phyloP scores from a whole-genome alignment of 1,140 invertebrate species.

The Centruroides vittatus region DNA sequence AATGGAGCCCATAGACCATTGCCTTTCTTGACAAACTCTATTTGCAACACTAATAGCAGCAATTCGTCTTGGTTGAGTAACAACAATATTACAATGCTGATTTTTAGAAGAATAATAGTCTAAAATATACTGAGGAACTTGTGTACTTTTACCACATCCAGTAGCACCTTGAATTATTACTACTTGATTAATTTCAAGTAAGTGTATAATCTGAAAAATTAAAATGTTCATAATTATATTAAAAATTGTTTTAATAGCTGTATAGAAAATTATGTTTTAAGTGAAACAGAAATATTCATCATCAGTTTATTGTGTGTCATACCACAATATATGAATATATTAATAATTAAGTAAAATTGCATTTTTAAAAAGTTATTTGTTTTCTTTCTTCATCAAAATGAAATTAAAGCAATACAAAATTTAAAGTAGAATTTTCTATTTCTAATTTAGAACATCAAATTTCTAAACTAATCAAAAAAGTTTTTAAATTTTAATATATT shows the following conservation, averaged over 20 bases:
- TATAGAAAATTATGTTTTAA: not conserved
- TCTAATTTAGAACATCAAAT: too few relatives aligned
- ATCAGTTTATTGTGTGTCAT: not conserved
- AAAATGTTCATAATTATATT: not conserved
- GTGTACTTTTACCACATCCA: constrained; percentile 71
- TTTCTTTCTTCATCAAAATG: too few relatives aligned
- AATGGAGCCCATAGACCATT: constrained; percentile 54
- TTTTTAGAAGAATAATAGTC: constrained; percentile 52
- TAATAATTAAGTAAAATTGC: not conserved
- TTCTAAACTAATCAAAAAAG: too few relatives aligned
- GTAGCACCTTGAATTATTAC: constrained; percentile 83
- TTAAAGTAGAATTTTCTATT: too few relatives aligned
- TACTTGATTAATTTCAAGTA: constrained; percentile 72
- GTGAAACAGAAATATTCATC: not conserved
- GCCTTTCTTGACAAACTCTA: constrained; percentile 57
- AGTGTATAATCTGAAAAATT: constrained; percentile 44
- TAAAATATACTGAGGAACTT: constrained; percentile 82
- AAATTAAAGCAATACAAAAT: too few relatives aligned
- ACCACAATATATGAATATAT: not conserved
- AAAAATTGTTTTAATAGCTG: not conserved
- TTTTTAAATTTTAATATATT: too few relatives aligned
- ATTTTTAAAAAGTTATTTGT: too few relatives aligned
- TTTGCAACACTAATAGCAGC: constrained; percentile 68
- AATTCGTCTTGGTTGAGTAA: constrained; percentile 68
- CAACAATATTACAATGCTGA: constrained; percentile 60